Evolutionary conservation across 2,888 invertebrate species (phyloP).

Genomic region (Pollenia amentaria): DNA sequence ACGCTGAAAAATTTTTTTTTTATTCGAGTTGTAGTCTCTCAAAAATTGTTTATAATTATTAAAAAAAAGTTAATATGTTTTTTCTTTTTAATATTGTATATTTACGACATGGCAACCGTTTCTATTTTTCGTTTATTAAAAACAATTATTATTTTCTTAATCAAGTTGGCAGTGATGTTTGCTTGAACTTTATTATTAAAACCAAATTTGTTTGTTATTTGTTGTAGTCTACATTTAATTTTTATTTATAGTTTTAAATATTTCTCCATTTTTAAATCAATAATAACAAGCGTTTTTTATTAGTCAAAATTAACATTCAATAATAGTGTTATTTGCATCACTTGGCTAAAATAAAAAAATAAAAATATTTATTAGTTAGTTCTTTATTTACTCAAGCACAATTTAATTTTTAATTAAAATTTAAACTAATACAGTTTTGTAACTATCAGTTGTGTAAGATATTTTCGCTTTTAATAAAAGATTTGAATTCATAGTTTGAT

Average conservation of each 20-base stretch:
- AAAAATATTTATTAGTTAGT: not conserved
- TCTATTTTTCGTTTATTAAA: not conserved
- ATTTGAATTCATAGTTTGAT: too few species aligned
- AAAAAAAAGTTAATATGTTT: not conserved
- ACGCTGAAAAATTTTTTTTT: constrained; percentile 28
- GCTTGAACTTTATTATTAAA: constrained; percentile 29
- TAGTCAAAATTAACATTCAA: not conserved
- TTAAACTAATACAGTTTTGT: not conserved
- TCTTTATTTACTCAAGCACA: not conserved
- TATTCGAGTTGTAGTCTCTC: constrained; percentile 3
- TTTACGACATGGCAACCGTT: not conserved
- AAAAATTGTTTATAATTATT: constrained; percentile 2
- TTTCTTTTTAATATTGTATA: not conserved
- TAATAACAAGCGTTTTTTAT: not conserved
- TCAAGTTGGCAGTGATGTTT: constrained; percentile 33
- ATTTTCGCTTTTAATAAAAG: not conserved
- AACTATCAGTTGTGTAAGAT: not conserved
- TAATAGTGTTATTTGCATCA: not conserved
- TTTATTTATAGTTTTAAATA: constrained; percentile 8
- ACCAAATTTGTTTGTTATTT: constrained; percentile 12
- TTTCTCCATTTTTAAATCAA: constrained; percentile 10
- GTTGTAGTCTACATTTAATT: constrained; percentile 12
- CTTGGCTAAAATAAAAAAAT: not conserved
- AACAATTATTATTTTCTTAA: constrained; percentile 5
- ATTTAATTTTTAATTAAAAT: too few species aligned